Base-by-base conservation (phyloP, 2,888 invertebrate species). In the Aricia artaxerxes region DNA sequence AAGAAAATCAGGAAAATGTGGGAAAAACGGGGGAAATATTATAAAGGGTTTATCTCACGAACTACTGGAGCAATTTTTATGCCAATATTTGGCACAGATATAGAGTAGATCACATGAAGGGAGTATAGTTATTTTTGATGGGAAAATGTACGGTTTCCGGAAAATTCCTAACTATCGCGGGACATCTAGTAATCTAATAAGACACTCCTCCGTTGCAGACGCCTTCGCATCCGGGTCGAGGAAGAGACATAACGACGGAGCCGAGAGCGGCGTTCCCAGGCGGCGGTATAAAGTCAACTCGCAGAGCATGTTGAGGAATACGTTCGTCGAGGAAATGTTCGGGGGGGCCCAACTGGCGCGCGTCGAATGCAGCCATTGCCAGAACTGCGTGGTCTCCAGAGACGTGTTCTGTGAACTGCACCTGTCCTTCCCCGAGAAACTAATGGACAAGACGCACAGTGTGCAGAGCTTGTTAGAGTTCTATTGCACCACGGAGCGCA, bases 401-500 rank as follows among this genome's bases (percentile, higher is more conserved):
- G 98, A 98, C 87, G 95, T 95, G 78, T 98, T 98, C 91, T 96
- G 97, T 5, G 98, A 98, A 84, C 91, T 98, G 16, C 97, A 97
- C 84, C 91, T 97, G 1, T 96, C 97, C 0, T 97, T 97, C 89
- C 97, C 97, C 0, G 96, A 96, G 49, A 94, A 89, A 77, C 87
- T 89, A 0, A 89, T 88, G 0, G 87, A 85, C 6, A 93, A 86
- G 83, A 87, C 95, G 81, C 95, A 96, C 84, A 96, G 95, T 57
- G 96, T 98, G n/a, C 97, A 97, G 87, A 96, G 96, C 82, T 94
- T 98, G 1, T 93, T 98, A 24, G 96, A 97, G 83, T 97, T 96
- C 86, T 98, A 97, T 87, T 95, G 97, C 83, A 96, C 96, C 35
- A 96, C 97, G 1, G 98, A 98, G 87, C 96, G 95, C 79, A 90